Conservation (phyloP, 2,888 invertebrate genomes). For the Caenorhabditis sp. region DNA sequence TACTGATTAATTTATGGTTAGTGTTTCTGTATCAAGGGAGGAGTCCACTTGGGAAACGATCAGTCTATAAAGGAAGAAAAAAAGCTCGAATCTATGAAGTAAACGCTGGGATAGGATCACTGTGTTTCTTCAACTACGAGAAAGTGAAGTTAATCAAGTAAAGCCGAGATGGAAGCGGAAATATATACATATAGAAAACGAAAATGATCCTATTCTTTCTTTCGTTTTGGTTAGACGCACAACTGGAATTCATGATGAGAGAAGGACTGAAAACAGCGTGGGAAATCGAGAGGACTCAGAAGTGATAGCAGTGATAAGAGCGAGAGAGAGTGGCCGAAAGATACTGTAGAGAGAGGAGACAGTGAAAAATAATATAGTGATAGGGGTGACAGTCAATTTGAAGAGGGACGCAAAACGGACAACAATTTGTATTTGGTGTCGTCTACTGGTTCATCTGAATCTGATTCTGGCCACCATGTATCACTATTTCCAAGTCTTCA, state of each 20-base stretch:
- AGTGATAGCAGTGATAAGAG: constrained; percentile 39
- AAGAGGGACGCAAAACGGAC: not conserved
- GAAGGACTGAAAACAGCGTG: not conserved
- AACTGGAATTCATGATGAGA: constrained; percentile 38
- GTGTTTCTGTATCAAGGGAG: too few relatives aligned
- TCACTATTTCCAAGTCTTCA: constrained; percentile 28
- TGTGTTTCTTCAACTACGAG: constrained; percentile 8
- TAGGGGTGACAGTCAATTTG: constrained; percentile 32
- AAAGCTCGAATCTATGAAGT: too few relatives aligned
- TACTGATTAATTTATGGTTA: too few relatives aligned
- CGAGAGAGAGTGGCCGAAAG: constrained; percentile 13
- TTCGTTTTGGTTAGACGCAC: constrained; percentile 28
- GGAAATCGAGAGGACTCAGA: constrained; percentile 12
- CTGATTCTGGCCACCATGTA: not conserved
- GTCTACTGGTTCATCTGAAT: constrained; percentile 2
- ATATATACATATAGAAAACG: not conserved
- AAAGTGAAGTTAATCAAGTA: constrained; percentile 7
- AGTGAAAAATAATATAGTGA: constrained; percentile 41
- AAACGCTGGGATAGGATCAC: not conserved
- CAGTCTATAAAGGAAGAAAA: not conserved
- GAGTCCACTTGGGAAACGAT: too few relatives aligned
- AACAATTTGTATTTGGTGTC: not conserved
- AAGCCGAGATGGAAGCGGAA: constrained; percentile 18
- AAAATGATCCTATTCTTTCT: constrained; percentile 4
- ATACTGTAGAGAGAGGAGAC: constrained; percentile 26